phyloP scores from a whole-genome alignment of 2,113 vertebrate species.

The Eonycteris spelaea region DNA sequence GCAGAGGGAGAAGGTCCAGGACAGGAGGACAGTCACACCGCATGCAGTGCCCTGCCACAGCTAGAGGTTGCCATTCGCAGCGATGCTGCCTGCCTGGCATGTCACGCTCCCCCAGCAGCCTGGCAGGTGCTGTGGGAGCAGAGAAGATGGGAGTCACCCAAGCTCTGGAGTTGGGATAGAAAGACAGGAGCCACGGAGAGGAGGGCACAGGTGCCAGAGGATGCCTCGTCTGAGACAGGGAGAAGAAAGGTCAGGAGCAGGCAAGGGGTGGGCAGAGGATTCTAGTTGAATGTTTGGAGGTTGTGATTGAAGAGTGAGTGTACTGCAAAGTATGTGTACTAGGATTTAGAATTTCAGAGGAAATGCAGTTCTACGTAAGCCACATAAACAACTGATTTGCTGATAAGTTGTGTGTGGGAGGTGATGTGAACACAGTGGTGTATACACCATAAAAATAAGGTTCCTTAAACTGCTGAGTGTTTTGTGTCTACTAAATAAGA shows the following conservation, averaged over 20 bases:
- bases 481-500: neutral
- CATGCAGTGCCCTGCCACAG: neutral
- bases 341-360: neutral
- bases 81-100: accelerated
- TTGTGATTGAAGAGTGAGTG: neutral
- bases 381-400: neutral
- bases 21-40: neutral
- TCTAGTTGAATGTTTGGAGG: neutral
- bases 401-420: neutral
- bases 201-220: neutral
- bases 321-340: neutral
- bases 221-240: neutral
- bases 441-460: neutral
- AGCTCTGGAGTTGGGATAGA: neutral
- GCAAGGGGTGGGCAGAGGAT: neutral
- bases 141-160: neutral
- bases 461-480: neutral
- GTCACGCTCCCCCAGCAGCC: neutral
- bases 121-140: neutral
- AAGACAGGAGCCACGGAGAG: neutral
- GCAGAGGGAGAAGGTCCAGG: neutral
- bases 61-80: neutral
- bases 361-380: neutral
- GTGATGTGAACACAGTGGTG: neutral
- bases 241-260: neutral